These are phyloP conservation scores for Lottia scabra DNA, from an alignment of 2,888 invertebrate genomes.

Conservation along the genomic window DNA sequence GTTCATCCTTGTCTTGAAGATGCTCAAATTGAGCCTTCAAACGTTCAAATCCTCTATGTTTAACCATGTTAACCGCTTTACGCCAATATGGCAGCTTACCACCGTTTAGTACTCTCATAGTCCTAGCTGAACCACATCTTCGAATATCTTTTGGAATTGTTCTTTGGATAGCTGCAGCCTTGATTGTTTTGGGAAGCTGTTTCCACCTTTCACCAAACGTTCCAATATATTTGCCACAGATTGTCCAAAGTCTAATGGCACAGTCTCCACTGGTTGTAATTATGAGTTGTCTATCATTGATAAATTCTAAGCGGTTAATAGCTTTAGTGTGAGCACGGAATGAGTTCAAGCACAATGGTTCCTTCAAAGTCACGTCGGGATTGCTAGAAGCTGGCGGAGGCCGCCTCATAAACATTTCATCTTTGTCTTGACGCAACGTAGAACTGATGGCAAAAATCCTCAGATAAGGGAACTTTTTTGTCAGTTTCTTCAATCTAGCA, in stretches of 20 bases:
- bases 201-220: slow-evolving; percentile 83
- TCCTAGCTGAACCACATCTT: slow-evolving; percentile 81
- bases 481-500: slow-evolving; percentile 33
- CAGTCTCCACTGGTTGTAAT: slow-evolving; percentile 79
- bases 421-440: slow-evolving; percentile 31
- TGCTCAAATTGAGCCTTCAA: slow-evolving; percentile 38
- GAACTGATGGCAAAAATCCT: slow-evolving; percentile 32
- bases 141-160: slow-evolving; percentile 81
- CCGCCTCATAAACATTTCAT: slow-evolving; percentile 31
- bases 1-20: slow-evolving; percentile 28
- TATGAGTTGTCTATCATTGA: slow-evolving; percentile 77
- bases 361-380: slow-evolving; percentile 44
- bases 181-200: slow-evolving; percentile 68
- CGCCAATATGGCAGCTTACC: slow-evolving; percentile 47
- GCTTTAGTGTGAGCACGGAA: slow-evolving; percentile 79
- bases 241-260: slow-evolving; percentile 71
- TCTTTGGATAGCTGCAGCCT: slow-evolving; percentile 69
- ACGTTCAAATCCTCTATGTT: slow-evolving; percentile 30
- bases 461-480: slow-evolving; percentile 40
- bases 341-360: slow-evolving; percentile 59
- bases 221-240: slow-evolving; percentile 73
- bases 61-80: slow-evolving; percentile 37
- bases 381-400: slow-evolving; percentile 47
- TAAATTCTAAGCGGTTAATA: slow-evolving; percentile 77
- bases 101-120: slow-evolving; percentile 75